Evolutionary conservation across 2,888 invertebrate species (phyloP).

Genomic region (Linnaemya tessellans): DNA sequence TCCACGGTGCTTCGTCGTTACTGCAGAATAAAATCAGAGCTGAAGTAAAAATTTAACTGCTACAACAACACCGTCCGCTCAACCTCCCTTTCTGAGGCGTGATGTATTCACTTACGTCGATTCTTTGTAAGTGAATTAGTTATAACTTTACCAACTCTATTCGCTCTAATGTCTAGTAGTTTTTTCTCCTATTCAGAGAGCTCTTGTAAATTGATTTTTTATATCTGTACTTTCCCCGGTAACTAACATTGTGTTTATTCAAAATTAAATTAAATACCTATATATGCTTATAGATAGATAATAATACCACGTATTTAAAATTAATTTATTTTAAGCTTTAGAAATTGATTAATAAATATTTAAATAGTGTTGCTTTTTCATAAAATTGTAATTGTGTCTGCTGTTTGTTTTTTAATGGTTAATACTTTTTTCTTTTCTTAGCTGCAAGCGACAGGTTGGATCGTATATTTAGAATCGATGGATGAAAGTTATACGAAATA

Average conservation of each 20-base stretch:
- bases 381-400: background rate
- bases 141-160: background rate
- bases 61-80: no score
- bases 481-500: background rate
- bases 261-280: slow-evolving; percentile 56
- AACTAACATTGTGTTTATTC: slow-evolving; percentile 64
- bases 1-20: no score
- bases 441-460: background rate
- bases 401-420: slow-evolving; percentile 56
- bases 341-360: slow-evolving; percentile 46
- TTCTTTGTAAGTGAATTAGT: background rate
- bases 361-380: slow-evolving; percentile 39
- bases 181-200: background rate
- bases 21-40: no score
- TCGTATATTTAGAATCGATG: slow-evolving; percentile 10
- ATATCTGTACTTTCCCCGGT: background rate
- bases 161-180: background rate
- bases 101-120: no score
- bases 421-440: background rate
- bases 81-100: no score
- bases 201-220: background rate
- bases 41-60: no score
- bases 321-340: slow-evolving; percentile 51
- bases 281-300: slow-evolving; percentile 58
- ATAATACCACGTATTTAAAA: slow-evolving; percentile 48